These are phyloP conservation scores for Lepidothrix coronata DNA, from an alignment of 2,113 vertebrate species.

Conservation along the genomic window DNA sequence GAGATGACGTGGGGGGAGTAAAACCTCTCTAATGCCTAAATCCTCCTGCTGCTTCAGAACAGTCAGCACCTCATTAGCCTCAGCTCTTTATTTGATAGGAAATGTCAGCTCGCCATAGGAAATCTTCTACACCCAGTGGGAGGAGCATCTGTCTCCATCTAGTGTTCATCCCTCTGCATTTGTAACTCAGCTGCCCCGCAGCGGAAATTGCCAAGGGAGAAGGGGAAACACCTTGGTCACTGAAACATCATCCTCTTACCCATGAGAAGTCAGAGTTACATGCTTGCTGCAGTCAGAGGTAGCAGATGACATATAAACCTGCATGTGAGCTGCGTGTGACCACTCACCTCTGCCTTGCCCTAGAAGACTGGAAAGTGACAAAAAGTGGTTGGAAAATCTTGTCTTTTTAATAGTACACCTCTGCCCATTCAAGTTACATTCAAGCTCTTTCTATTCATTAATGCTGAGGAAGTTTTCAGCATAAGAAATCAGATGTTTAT, in stretches of 20 bases:
- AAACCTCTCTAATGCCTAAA: conserved; percentile 24
- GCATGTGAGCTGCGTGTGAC: background rate
- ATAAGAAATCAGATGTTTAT: background rate
- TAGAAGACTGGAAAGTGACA: background rate
- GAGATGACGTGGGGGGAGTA: conserved; percentile 14
- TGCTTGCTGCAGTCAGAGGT: background rate
- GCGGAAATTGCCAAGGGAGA: background rate
- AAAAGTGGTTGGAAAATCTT: background rate
- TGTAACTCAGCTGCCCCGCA: background rate
- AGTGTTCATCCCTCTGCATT: conserved; percentile 25
- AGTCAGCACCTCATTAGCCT: conserved; percentile 13
- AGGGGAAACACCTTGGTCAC: background rate
- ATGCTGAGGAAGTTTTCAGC: background rate
- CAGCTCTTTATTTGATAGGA: background rate
- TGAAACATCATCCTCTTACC: background rate
- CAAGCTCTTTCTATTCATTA: background rate
- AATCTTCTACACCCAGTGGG: background rate
- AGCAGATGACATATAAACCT: background rate
- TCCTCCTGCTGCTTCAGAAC: conserved; percentile 47
- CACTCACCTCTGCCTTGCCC: background rate
- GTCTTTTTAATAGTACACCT: background rate
- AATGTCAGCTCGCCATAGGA: conserved; percentile 18
- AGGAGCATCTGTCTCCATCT: conserved; percentile 69
- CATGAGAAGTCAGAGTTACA: background rate
- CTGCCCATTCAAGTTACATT: background rate